A percentile compares a stretch with the other conserved stretches of the same genome.
Evolutionary conservation across 2,797 vertebrate genomes (phyloP).

Genomic region (Trematomus bernacchii): DNA sequence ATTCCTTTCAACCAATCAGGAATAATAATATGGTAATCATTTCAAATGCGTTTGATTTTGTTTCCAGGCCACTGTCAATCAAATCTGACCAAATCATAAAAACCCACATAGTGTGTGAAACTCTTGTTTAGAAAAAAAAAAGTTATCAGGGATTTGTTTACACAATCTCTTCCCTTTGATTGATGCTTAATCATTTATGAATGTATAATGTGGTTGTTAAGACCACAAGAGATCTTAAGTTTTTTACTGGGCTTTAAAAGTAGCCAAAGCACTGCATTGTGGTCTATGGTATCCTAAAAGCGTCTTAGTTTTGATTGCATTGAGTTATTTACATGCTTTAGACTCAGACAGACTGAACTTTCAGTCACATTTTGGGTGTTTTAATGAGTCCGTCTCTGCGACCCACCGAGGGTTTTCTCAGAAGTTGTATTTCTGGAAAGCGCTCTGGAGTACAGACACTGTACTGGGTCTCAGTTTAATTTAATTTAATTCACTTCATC

Average conservation of each 20-base stretch:
- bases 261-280: background rate
- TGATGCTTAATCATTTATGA: background rate
- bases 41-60: too few species aligned
- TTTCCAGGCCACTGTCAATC: too few species aligned
- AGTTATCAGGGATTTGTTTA: background rate
- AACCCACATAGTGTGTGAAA: background rate
- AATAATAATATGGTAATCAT: background rate
- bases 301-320: background rate
- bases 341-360: slow-evolving; percentile 13
- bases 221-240: background rate
- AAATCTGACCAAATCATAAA: background rate
- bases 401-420: slow-evolving; percentile 25
- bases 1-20: background rate
- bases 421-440: slow-evolving; percentile 26
- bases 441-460: slow-evolving; percentile 16
- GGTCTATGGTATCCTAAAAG: too few species aligned
- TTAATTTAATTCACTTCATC: slow-evolving; percentile 61
- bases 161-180: background rate
- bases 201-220: background rate
- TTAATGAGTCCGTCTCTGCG: slow-evolving; percentile 27
- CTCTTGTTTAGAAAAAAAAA: too few species aligned
- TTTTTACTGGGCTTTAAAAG: background rate
- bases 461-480: slow-evolving; percentile 48
- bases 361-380: background rate
- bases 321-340: too few species aligned